phyloP scores from a whole-genome alignment of 1,140 invertebrate species.

The Pseudomyrmex sp. region DNA sequence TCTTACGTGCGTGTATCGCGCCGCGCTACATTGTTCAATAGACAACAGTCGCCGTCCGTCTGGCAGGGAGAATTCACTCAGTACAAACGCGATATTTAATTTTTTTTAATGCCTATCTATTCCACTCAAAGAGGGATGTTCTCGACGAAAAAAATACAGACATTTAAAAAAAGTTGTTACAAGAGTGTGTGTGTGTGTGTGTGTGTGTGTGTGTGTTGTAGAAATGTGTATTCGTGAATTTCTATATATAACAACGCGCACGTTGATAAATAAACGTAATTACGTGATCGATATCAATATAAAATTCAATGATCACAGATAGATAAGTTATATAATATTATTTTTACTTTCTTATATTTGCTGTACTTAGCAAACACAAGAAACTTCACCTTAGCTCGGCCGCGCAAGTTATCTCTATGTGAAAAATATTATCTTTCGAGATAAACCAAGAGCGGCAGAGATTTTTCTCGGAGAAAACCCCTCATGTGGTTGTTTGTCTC shows the following conservation, averaged over 20 bases:
- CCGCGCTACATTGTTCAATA: conserved; percentile 5
- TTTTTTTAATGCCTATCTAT: conserved; percentile 9
- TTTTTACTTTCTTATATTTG: no score
- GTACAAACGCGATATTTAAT: conserved; percentile 40
- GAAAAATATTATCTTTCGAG: conserved; percentile 13
- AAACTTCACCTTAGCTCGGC: no score
- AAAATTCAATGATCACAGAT: no score
- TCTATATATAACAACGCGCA: background rate
- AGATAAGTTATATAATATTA: no score
- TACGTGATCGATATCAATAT: no score
- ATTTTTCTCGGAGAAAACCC: conserved; percentile 9
- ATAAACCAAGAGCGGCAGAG: background rate
- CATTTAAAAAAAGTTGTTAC: background rate
- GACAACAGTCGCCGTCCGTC: conserved; percentile 39
- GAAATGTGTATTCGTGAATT: conserved; percentile 1
- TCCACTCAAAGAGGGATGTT: background rate
- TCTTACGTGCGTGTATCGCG: conserved; percentile 1
- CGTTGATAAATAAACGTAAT: no score
- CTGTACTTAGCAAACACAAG: no score
- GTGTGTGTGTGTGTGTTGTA: no score
- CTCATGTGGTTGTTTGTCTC: background rate
- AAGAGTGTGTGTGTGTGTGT: no score
- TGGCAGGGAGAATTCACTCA: conserved; percentile 3
- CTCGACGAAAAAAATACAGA: background rate
- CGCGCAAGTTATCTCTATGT: background rate